These are phyloP conservation scores for Hippoglossus hippoglossus DNA, from an alignment of 2,797 vertebrate species.

Conservation along the genomic window DNA sequence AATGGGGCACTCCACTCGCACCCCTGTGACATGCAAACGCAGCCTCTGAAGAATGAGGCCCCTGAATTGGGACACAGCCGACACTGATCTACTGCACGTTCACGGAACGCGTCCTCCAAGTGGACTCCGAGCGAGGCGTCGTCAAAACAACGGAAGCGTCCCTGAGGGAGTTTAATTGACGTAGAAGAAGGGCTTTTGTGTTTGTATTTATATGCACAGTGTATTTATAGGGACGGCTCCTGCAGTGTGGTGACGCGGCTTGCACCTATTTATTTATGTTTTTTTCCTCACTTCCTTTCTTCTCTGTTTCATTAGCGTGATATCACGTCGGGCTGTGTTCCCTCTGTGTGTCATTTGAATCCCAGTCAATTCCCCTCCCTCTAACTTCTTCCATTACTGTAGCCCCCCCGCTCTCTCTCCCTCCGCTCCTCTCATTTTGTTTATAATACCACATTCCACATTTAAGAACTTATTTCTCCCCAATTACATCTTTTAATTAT, in stretches of 20 bases:
- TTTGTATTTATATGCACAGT: constrained; percentile 8
- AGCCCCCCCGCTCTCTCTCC: constrained; percentile 40
- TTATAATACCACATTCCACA: constrained; percentile 46
- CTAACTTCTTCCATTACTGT: constrained; percentile 58
- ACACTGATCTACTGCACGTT: neutral
- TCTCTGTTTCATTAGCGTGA: constrained; percentile 30
- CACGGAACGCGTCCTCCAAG: neutral
- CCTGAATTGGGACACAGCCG: too few species aligned
- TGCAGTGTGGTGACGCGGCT: constrained; percentile 17
- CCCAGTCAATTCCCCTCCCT: constrained; percentile 42
- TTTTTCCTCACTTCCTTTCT: neutral
- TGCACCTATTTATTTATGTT: constrained; percentile 8
- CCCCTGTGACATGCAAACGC: too few species aligned
- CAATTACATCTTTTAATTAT: constrained; percentile 55
- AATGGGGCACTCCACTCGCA: too few species aligned
- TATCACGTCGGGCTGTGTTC: constrained; percentile 29
- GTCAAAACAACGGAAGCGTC: too few species aligned
- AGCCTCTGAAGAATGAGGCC: too few species aligned
- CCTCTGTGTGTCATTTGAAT: constrained; percentile 54
- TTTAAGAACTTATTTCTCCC: constrained; percentile 44
- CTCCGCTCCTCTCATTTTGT: constrained; percentile 44
- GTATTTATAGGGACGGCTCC: constrained; percentile 30
- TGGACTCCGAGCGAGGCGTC: neutral
- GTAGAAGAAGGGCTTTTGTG: constrained; percentile 19
- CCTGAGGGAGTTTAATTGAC: neutral